Evolutionary conservation across 2,797 vertebrate genomes (phyloP), one percentile per base, ranked within the genome.

Genomic region (Decapterus maruadsi): DNA sequence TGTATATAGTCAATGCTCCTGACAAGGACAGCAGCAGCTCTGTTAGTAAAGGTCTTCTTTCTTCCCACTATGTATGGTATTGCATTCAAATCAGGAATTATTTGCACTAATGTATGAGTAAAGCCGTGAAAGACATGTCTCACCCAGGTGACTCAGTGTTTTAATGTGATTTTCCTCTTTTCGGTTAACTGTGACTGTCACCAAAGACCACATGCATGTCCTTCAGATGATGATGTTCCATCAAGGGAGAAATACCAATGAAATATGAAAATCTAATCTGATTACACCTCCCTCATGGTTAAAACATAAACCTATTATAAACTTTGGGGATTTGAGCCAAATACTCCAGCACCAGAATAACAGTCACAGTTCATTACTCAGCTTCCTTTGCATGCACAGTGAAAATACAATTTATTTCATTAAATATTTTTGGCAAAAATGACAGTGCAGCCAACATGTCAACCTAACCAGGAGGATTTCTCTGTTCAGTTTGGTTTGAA

Each of bases 261-360:
- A 54, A 59, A 80, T 16, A 54, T 29, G 22, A 8, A 62, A 46
- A 75, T 42, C 5, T 31, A 40, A 34, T 64, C 26, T 53, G 9
- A 66, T 38, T 51, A 50, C n/a, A 22, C 20, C 31, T 13, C 26
- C 19, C 43, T 71, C 8, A 12, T 38, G 8, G 45, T 42, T 53
- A 13, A 4, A 58, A 70, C 40, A 13, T 54, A 80, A 80, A 29
- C 54, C 6, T 57, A 70, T 81, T 84, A 67, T 22, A 45, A 8
- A 2, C 56, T 14, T 17, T 40, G 8, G 13, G 29, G 56, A 50
- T 62, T 46, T 68, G 19, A 26, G 29, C 54, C 63, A 67, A 77
- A 53, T 43, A 55, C 5, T 81, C 8, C 14, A 19, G 40, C n/a
- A 61, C 16, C 10, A 13, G 48, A 22, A 64, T 64, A 66, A 26